Conservation (phyloP, 1,140 invertebrate species). For the Rhizoglyphus robini region DNA sequence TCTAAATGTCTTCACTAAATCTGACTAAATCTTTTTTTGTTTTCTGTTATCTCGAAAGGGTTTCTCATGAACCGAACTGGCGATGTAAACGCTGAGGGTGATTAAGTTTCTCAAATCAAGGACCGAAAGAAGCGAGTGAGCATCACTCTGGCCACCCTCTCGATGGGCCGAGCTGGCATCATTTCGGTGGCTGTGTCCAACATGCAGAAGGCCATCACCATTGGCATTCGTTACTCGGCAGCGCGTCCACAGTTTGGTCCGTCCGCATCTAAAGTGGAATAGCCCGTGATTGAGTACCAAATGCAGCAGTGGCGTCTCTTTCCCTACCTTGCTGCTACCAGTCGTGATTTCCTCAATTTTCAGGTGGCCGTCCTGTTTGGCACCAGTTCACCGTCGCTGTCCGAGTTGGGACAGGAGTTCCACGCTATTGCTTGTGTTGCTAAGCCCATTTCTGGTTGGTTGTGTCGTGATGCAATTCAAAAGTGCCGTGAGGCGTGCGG, state of each 20-base stretch:
- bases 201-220: constrained; percentile 55
- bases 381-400: constrained; percentile 33
- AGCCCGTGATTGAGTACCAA: constrained; percentile 78
- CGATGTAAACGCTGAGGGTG: constrained; percentile 67
- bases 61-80: constrained; percentile 71
- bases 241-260: constrained; percentile 77
- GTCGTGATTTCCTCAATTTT: constrained; percentile 43
- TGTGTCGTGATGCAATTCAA: constrained; percentile 64
- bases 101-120: constrained; percentile 48
- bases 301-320: constrained; percentile 78
- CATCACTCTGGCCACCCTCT: constrained; percentile 55
- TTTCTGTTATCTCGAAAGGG: constrained; percentile 51
- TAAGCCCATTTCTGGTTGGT: constrained; percentile 76
- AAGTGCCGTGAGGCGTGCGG: constrained; percentile 80
- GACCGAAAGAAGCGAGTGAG: constrained; percentile 21
- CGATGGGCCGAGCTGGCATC: constrained; percentile 57
- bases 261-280: constrained; percentile 40
- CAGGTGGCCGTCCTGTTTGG: constrained; percentile 37
- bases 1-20: background rate
- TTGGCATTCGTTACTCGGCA: constrained; percentile 77
- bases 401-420: constrained; percentile 62
- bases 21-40: background rate
- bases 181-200: constrained; percentile 52
- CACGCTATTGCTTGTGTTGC: constrained; percentile 77
- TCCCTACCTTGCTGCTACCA: constrained; percentile 68